Conservation (phyloP, 2,113 vertebrate species). For the Smithornis capensis region DNA sequence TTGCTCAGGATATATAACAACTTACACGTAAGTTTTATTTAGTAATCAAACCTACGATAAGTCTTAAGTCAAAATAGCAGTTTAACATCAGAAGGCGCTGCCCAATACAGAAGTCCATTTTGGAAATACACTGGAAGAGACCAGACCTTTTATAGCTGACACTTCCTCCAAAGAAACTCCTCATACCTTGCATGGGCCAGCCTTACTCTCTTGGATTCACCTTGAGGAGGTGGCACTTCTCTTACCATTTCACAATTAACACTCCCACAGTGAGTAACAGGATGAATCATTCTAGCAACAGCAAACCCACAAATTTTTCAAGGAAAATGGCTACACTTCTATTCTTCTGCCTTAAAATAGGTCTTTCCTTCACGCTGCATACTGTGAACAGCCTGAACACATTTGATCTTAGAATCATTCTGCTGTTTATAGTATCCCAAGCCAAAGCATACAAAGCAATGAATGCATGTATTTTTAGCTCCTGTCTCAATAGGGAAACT, state of each 20-base stretch:
- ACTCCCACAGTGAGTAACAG: neutral
- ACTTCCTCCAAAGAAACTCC: neutral
- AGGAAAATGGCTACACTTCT: neutral
- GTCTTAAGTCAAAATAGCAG: neutral
- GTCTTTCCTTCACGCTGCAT: neutral
- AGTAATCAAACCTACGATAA: neutral
- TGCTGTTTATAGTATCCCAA: neutral
- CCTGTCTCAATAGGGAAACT: neutral
- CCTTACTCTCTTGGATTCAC: neutral
- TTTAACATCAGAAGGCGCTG: neutral
- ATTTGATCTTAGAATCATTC: neutral
- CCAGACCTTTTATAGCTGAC: neutral
- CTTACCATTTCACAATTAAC: neutral
- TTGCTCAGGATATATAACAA: accelerated
- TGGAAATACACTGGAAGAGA: neutral
- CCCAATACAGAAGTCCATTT: neutral
- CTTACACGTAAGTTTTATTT: neutral
- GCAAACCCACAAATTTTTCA: neutral
- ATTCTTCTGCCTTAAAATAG: neutral
- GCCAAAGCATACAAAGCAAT: neutral
- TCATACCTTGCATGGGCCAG: accelerated
- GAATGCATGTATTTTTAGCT: neutral
- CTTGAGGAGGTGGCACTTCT: neutral
- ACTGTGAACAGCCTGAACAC: neutral
- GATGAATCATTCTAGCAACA: neutral